phyloP scores from a whole-genome alignment of 2,888 invertebrate genomes.

The Melanostoma scalare region DNA sequence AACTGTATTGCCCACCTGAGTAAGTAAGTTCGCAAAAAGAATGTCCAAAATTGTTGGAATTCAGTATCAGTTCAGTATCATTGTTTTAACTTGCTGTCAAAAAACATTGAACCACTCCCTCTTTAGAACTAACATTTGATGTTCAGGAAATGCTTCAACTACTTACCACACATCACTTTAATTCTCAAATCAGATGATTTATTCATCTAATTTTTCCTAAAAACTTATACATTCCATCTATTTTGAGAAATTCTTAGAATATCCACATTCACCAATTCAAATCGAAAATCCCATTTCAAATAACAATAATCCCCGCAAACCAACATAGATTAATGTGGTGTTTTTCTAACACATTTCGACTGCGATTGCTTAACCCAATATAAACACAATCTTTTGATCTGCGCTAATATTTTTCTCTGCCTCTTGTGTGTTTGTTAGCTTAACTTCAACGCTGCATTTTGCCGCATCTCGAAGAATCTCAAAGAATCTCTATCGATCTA shows the following conservation, averaged over 20 bases:
- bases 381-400: conserved; percentile 72
- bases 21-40: no score
- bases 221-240: no score
- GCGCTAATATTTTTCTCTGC: conserved; percentile 61
- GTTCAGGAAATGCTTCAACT: no score
- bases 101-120: no score
- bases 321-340: conserved; percentile 59
- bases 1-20: no score
- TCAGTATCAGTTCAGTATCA: no score
- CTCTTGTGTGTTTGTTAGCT: conserved; percentile 32
- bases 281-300: conserved; percentile 47
- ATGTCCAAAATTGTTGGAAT: no score
- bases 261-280: conserved; percentile 3
- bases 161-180: no score
- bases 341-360: conserved; percentile 69
- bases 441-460: conserved; percentile 7
- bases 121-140: no score
- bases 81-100: no score
- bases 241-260: not conserved
- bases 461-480: conserved; percentile 40
- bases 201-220: no score
- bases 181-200: no score
- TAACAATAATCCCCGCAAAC: conserved; percentile 45
- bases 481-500: conserved; percentile 35
- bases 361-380: conserved; percentile 71